phyloP scores from a whole-genome alignment of 2,113 vertebrate species.

The Genyomyrus donnyi region DNA sequence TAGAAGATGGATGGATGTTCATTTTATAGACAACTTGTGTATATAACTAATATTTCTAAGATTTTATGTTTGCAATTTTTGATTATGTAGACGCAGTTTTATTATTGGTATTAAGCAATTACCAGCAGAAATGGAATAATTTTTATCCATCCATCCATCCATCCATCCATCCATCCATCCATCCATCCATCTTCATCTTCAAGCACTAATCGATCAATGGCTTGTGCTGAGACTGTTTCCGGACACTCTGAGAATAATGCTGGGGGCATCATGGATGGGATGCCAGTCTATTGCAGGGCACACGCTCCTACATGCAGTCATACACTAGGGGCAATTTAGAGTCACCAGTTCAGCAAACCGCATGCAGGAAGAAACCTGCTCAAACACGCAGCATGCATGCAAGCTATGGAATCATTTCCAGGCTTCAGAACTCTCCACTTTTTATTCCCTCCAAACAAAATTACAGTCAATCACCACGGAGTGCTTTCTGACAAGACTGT shows the following conservation, averaged over 20 bases:
- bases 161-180: neutral
- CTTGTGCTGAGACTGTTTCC: neutral
- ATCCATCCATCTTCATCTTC: neutral
- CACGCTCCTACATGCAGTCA: neutral
- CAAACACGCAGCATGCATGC: neutral
- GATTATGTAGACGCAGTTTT: neutral
- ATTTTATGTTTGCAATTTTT: neutral
- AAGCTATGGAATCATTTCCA: neutral
- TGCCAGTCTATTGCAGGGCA: neutral
- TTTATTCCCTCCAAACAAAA: neutral
- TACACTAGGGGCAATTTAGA: neutral
- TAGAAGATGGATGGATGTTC: neutral
- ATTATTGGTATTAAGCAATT: neutral
- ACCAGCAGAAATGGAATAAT: neutral
- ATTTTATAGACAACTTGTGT: neutral
- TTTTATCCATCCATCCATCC: neutral
- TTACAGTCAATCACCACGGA: neutral
- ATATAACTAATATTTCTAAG: neutral
- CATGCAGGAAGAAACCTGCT: neutral
- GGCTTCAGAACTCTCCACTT: neutral
- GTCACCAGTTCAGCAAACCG: neutral
- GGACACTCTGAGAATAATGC: neutral
- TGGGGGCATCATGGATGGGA: neutral
- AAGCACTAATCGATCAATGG: neutral
- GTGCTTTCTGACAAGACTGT: neutral